Conservation (phyloP, 2,888 invertebrate species). For the Formica aserva region DNA sequence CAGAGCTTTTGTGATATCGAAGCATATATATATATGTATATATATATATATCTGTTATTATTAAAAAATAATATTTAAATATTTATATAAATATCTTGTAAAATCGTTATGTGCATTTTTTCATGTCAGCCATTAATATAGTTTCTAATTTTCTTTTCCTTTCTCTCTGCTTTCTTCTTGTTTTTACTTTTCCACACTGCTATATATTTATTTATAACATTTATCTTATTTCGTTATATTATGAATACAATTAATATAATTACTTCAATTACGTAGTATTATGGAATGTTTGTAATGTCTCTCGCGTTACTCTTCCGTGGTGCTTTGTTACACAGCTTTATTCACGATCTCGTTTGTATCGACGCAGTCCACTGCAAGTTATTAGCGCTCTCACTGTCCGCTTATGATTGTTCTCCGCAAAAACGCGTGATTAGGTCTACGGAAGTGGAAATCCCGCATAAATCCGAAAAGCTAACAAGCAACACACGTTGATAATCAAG, state of each 20-base stretch:
- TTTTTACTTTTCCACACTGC: neutral
- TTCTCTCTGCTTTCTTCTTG: neutral
- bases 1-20: neutral
- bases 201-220: neutral
- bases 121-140: neutral
- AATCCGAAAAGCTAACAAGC: neutral
- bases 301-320: neutral
- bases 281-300: constrained; percentile 1
- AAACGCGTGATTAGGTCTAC: neutral
- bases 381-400: constrained; percentile 6
- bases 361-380: neutral
- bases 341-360: constrained; percentile 17
- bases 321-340: constrained; percentile 11
- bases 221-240: neutral
- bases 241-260: neutral
- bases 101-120: neutral
- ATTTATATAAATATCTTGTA: neutral
- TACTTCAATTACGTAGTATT: neutral
- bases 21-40: neutral
- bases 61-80: neutral
- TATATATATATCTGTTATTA: neutral
- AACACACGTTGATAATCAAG: constrained; percentile 69
- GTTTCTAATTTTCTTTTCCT: neutral
- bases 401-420: constrained; percentile 6
- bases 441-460: neutral